Evolutionary conservation across 2,797 vertebrate genomes (phyloP).

Genomic region (Aselliscus stoliczkanus): DNA sequence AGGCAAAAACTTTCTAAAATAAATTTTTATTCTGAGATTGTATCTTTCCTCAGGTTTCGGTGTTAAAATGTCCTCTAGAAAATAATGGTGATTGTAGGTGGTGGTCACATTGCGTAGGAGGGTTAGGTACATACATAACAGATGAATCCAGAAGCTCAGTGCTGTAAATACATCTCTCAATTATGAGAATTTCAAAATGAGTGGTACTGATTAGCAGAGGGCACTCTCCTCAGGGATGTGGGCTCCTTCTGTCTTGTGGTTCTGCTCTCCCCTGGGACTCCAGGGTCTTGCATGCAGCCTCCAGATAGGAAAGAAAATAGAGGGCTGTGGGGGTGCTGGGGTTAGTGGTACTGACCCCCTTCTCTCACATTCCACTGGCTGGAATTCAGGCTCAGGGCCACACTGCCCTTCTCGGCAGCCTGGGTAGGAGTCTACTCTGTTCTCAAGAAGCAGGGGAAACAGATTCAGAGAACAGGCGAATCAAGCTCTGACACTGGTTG

Average conservation of each 20-base stretch:
- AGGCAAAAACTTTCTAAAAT: background rate
- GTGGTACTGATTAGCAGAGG: background rate
- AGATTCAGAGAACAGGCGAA: background rate
- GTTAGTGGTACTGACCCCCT: background rate
- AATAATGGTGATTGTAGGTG: background rate
- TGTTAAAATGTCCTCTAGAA: background rate
- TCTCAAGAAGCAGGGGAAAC: background rate
- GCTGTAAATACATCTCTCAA: fast-evolving
- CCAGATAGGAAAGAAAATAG: background rate
- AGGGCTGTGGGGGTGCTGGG: background rate
- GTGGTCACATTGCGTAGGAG: background rate
- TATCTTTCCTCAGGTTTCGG: background rate
- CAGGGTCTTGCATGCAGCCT: background rate
- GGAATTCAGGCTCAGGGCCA: background rate
- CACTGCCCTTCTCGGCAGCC: background rate
- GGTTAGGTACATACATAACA: background rate
- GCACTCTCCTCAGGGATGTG: fast-evolving
- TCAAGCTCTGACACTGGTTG: background rate
- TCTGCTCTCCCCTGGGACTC: background rate
- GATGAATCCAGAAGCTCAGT: background rate
- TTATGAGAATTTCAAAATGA: background rate
- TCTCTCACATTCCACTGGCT: background rate
- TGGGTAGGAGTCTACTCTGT: background rate
- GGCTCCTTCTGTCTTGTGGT: background rate
- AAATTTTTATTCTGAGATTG: background rate